Evolutionary conservation across 1,140 invertebrate species (phyloP).

Genomic region (Oncopodura yosiiana): DNA sequence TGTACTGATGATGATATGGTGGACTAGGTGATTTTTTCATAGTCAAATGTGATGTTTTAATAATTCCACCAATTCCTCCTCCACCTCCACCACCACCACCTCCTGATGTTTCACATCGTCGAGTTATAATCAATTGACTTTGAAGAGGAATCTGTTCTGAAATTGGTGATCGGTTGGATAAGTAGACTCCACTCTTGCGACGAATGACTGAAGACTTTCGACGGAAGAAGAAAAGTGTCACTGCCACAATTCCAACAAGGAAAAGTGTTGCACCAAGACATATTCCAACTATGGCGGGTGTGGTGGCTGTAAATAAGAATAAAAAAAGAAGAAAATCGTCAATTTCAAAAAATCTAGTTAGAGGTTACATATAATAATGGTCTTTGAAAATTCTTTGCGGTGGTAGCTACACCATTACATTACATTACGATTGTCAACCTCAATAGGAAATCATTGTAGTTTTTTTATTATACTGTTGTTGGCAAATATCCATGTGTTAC

Average conservation of each 20-base stretch:
- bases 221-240: constrained; percentile 32
- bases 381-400: too few relatives aligned
- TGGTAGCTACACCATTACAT: too few relatives aligned
- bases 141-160: constrained; percentile 29
- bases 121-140: constrained; percentile 20
- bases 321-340: constrained; percentile 28
- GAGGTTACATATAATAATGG: too few relatives aligned
- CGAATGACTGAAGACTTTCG: constrained; percentile 24
- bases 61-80: neutral
- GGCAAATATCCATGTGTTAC: too few relatives aligned
- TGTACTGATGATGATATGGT: constrained; percentile 22
- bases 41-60: constrained; percentile 22
- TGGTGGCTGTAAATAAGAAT: constrained; percentile 48
- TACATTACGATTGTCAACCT: too few relatives aligned
- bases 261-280: constrained; percentile 50
- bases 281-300: constrained; percentile 51
- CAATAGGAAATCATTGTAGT: too few relatives aligned
- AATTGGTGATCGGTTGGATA: constrained; percentile 22
- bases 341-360: too few relatives aligned
- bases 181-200: constrained; percentile 32
- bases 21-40: constrained; percentile 31
- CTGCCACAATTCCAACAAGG: constrained; percentile 48
- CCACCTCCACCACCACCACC: constrained; percentile 1
- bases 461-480: too few relatives aligned
- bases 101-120: constrained; percentile 8